phyloP scores from a whole-genome alignment of 2,888 invertebrate species.

The Macrosoma leucophasiata region DNA sequence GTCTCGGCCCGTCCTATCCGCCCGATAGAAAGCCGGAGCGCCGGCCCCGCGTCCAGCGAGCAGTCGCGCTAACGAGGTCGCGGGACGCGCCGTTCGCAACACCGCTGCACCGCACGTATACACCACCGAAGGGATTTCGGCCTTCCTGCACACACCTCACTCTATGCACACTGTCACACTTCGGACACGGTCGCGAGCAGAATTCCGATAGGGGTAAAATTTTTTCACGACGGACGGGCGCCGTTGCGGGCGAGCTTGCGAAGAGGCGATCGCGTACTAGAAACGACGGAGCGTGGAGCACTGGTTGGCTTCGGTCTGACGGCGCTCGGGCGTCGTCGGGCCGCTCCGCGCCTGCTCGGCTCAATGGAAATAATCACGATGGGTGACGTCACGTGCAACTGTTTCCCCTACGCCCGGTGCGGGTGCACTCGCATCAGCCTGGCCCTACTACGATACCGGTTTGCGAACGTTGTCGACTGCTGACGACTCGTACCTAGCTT shows the following conservation, averaged over 20 bases:
- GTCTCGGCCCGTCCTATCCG: constrained; percentile 37
- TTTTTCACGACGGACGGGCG: constrained; percentile 27
- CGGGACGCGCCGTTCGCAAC: constrained; percentile 35
- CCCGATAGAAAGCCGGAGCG: constrained; percentile 49
- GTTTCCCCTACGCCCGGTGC: constrained; percentile 31
- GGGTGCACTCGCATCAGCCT: constrained; percentile 30
- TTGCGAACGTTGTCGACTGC: too few species aligned
- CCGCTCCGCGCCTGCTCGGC: constrained; percentile 47
- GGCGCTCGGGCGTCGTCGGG: constrained; percentile 47
- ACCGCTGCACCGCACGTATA: constrained; percentile 18
- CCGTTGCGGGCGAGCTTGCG: constrained; percentile 42
- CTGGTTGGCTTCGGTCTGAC: constrained; percentile 60
- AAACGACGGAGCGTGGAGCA: constrained; percentile 54
- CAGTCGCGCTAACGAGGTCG: constrained; percentile 57
- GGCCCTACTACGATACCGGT: too few species aligned
- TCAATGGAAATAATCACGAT: constrained; percentile 52
- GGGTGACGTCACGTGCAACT: constrained; percentile 56
- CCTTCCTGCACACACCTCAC: constrained; percentile 13
- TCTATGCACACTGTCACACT: constrained; percentile 25
- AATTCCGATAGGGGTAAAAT: constrained; percentile 32
- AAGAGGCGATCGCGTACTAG: constrained; percentile 64
- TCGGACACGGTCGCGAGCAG: constrained; percentile 29
- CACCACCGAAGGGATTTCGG: constrained; percentile 20
- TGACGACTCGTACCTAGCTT: too few species aligned
- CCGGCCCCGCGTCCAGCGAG: constrained; percentile 41